phyloP scores from a whole-genome alignment of 1,140 invertebrate genomes.

The Helicoverpa zea region DNA sequence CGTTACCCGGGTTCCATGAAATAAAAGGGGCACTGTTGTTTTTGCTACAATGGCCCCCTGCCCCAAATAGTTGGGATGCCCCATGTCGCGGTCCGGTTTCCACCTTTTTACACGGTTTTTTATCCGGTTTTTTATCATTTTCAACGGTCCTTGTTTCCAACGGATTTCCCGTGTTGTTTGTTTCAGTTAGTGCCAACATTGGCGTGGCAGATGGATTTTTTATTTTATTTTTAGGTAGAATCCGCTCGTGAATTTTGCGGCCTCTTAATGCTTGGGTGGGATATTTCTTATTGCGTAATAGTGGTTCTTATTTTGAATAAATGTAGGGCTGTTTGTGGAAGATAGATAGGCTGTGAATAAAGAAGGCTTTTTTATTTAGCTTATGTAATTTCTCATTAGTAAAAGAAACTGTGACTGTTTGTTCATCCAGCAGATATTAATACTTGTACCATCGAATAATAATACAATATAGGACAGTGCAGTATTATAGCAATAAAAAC shows the following conservation, averaged over 20 bases:
- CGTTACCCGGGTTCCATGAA: not conserved
- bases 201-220: conserved; percentile 13
- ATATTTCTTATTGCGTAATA: not conserved
- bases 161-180: conserved; percentile 44
- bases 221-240: conserved; percentile 18
- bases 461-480: too few species aligned
- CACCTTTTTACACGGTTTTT: conserved; percentile 18
- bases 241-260: conserved; percentile 12
- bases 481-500: not conserved
- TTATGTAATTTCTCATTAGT: too few species aligned
- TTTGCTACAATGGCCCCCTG: conserved; percentile 20
- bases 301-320: not conserved
- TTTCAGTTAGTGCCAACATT: conserved; percentile 45
- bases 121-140: conserved; percentile 24
- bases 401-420: too few species aligned
- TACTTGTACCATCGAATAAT: too few species aligned
- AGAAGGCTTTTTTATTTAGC: too few species aligned
- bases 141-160: conserved; percentile 46
- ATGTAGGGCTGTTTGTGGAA: too few species aligned
- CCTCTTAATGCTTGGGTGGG: conserved; percentile 15
- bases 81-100: conserved; percentile 1
- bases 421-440: too few species aligned
- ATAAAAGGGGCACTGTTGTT: not conserved
- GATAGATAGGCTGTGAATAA: too few species aligned
- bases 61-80: conserved; percentile 31